Conservation (phyloP, 2,113 vertebrate genomes). For the Rhinoderma darwinii region DNA sequence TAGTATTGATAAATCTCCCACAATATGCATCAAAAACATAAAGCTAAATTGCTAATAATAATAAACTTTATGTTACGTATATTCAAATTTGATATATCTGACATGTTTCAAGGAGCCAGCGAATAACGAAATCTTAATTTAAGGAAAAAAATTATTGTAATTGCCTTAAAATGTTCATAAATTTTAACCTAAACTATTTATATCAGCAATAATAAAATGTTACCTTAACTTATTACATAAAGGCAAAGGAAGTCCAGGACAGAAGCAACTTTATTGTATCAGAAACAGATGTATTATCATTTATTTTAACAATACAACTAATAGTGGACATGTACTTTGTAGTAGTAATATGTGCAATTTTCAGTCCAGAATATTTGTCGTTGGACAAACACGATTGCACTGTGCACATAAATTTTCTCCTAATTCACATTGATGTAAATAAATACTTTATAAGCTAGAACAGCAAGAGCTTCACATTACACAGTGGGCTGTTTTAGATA, state of each 20-base stretch:
- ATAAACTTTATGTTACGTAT: too few species aligned
- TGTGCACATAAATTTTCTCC: background rate
- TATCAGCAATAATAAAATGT: too few species aligned
- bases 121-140: too few species aligned
- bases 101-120: too few species aligned
- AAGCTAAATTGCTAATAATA: too few species aligned
- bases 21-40: too few species aligned
- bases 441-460: constrained; percentile 24
- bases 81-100: too few species aligned
- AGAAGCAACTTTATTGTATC: background rate
- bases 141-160: too few species aligned
- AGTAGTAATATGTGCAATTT: too few species aligned
- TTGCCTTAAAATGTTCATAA: too few species aligned
- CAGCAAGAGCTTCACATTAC: background rate
- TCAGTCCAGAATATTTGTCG: background rate
- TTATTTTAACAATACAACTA: background rate
- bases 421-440: constrained; percentile 14
- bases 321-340: background rate
- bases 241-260: background rate
- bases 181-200: background rate
- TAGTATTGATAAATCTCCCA: too few species aligned
- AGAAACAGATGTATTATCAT: background rate
- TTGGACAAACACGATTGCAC: background rate
- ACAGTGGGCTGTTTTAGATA: constrained; percentile 19
- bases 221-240: background rate